Conservation (phyloP, 2,113 vertebrate genomes). For the Pontoporia blainvillei region DNA sequence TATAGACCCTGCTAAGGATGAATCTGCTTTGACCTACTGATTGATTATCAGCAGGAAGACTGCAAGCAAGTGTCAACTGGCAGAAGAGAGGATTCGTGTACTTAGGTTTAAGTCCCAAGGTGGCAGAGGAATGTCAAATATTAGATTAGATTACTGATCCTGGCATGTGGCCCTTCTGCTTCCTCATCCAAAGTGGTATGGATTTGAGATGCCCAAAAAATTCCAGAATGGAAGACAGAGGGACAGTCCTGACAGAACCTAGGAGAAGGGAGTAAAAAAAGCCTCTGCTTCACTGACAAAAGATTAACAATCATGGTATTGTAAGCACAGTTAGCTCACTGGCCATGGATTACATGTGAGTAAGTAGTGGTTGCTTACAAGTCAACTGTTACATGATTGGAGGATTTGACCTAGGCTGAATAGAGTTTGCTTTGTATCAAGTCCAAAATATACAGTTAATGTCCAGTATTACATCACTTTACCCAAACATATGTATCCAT, state of each 20-base stretch:
- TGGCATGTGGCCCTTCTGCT: neutral
- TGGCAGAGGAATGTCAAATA: neutral
- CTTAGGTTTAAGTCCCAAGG: neutral
- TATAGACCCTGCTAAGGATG: neutral
- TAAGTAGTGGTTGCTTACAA: neutral
- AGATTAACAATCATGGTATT: neutral
- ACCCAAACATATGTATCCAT: neutral
- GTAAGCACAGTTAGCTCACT: neutral
- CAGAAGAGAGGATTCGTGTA: neutral
- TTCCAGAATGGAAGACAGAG: neutral
- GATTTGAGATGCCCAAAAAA: neutral
- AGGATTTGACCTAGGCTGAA: neutral
- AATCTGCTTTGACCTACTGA: neutral
- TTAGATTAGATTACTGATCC: neutral
- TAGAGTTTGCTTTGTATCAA: neutral
- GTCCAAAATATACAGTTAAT: neutral
- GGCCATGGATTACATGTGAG: neutral
- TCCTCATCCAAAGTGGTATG: neutral
- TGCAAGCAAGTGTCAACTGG: neutral
- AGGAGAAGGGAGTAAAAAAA: neutral
- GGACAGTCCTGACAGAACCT: neutral
- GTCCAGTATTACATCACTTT: neutral
- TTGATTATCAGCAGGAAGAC: neutral
- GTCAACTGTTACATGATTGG: neutral
- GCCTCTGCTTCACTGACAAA: neutral